Percentiles rank a stretch among this genome's conserved stretches.
Conservation (phyloP, 2,113 vertebrate genomes). For the Neotoma lepida region DNA sequence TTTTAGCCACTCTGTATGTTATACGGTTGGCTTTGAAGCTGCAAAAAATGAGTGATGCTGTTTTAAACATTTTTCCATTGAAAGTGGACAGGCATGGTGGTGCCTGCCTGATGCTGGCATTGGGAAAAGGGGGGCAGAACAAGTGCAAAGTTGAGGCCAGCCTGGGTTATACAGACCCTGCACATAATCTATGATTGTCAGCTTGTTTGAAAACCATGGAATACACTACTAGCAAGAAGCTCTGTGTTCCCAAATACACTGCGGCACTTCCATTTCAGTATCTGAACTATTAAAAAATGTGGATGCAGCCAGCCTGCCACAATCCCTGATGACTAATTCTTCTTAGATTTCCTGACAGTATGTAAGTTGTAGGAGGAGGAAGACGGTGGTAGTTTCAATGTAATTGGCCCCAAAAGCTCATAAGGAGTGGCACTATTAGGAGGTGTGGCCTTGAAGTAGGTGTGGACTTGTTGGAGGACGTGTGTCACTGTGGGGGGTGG, state of each 20-base stretch:
- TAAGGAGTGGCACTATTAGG: background rate
- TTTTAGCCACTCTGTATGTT: background rate
- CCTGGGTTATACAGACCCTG: background rate
- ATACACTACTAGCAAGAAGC: background rate
- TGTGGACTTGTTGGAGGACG: background rate
- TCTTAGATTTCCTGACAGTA: background rate
- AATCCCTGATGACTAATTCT: background rate
- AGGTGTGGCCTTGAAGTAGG: background rate
- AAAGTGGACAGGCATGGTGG: background rate
- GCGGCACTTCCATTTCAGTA: background rate
- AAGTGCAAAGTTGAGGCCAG: background rate
- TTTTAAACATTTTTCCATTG: conserved; percentile 4
- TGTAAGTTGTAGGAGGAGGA: background rate
- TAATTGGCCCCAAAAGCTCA: background rate
- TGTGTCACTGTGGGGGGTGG: background rate
- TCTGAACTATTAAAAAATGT: background rate
- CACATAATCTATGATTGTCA: background rate
- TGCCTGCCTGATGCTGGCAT: too few species aligned
- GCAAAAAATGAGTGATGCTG: background rate
- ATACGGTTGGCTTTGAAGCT: background rate
- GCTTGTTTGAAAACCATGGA: background rate
- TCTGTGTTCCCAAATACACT: background rate
- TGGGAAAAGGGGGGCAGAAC: background rate
- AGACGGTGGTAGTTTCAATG: background rate
- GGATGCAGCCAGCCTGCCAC: background rate